Percentiles rank a stretch among this genome's conserved stretches.
phyloP scores from a whole-genome alignment of 64 coral and sea anemone species.

The Actinia tenebrosa region DNA sequence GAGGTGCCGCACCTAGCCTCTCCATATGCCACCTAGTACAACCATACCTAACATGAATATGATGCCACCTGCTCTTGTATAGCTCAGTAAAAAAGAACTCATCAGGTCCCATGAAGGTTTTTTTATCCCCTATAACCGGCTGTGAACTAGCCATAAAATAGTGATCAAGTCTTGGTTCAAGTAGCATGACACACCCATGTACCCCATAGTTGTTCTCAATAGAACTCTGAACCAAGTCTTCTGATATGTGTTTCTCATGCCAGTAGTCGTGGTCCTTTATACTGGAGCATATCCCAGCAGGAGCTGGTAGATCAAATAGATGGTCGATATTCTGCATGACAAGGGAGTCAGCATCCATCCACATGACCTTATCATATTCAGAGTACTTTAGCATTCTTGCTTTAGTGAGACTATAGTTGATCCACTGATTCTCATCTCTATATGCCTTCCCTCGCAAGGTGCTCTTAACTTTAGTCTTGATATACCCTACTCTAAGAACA shows the following conservation, averaged over 20 bases:
- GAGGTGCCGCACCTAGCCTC: constrained; percentile 31
- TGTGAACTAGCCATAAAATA: constrained; percentile 58
- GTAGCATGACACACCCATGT: constrained; percentile 64
- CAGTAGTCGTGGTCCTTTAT: constrained; percentile 54
- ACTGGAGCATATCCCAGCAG: constrained; percentile 78
- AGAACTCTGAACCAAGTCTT: constrained; percentile 56
- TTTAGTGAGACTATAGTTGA: constrained; percentile 69
- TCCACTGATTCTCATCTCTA: constrained; percentile 53
- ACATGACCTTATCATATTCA: constrained; percentile 71
- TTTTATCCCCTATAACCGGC: constrained; percentile 39
- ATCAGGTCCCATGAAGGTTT: constrained; percentile 60
- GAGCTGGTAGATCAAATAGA: constrained; percentile 48
- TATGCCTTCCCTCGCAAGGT: constrained; percentile 51
- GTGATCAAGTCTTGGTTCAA: constrained; percentile 50
- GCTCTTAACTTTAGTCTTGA: constrained; percentile 37
- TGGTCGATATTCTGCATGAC: constrained; percentile 55
- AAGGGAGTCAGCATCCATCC: constrained; percentile 73
- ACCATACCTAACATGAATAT: constrained; percentile 61
- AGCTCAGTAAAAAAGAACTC: constrained; percentile 79
- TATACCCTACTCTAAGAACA: constrained; percentile 60
- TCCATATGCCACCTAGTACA: constrained; percentile 47
- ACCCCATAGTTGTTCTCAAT: constrained; percentile 77
- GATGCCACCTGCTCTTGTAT: constrained; percentile 68
- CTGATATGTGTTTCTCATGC: constrained; percentile 56
- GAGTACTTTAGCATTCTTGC: constrained; percentile 66